Conservation (phyloP, 2,113 vertebrate genomes). For the Sarotherodon lohbergeri region DNA sequence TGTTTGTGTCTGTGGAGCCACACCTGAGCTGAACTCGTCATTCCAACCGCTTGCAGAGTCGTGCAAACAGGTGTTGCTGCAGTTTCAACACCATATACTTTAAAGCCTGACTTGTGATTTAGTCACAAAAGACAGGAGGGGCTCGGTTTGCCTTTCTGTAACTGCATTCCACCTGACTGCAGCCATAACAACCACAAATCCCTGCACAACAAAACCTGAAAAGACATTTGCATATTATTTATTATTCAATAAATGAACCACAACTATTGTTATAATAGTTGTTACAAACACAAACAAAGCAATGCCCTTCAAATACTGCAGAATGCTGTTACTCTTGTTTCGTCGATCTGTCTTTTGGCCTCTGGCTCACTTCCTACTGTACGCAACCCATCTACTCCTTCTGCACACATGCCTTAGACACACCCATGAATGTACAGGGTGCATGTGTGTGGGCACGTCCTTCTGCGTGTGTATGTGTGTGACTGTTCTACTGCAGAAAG, state of each 20-base stretch:
- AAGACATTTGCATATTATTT: neutral
- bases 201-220: neutral
- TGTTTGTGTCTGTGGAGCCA: slow-evolving; percentile 17
- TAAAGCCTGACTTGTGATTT: neutral
- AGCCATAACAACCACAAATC: neutral
- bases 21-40: slow-evolving; percentile 28
- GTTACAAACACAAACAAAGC: neutral
- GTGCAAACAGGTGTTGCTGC: slow-evolving; percentile 46
- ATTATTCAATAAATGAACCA: neutral
- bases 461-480: neutral
- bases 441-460: neutral
- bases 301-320: neutral
- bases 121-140: neutral
- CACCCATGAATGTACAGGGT: neutral
- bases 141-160: neutral
- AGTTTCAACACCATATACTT: slow-evolving; percentile 1
- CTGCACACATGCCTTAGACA: neutral
- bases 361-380: neutral
- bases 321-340: neutral
- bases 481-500: slow-evolving; percentile 63
- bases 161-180: neutral
- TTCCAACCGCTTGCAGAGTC: slow-evolving; percentile 3
- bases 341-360: neutral
- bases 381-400: slow-evolving; percentile 13
- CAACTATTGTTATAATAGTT: neutral